Percentiles rank a stretch among this genome's conserved stretches.
Evolutionary conservation across 2,113 vertebrate species (phyloP).

Genomic region (Pelmatolapia mariae): DNA sequence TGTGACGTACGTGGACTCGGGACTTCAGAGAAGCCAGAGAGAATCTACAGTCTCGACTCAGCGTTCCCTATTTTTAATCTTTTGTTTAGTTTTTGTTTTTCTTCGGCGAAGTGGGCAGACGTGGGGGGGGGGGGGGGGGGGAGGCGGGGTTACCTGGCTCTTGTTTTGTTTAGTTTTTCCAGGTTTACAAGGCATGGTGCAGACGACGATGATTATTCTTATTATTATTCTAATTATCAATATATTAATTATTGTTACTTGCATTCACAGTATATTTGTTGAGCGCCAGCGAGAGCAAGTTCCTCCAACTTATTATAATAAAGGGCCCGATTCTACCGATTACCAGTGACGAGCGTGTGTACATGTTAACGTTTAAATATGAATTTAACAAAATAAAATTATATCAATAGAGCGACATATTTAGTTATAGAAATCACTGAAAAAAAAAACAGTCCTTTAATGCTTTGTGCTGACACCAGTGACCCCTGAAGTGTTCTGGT

Average conservation of each 20-base stretch:
- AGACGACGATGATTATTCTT: constrained; percentile 59
- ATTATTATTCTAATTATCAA: constrained; percentile 68
- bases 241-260: constrained; percentile 71
- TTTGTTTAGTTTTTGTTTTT: constrained; percentile 58
- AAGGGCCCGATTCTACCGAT: constrained; percentile 59
- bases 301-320: constrained; percentile 61
- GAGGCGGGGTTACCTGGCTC: constrained; percentile 65
- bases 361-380: constrained; percentile 65
- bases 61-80: constrained; percentile 44
- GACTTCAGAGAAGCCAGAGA: constrained; percentile 46
- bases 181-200: constrained; percentile 92
- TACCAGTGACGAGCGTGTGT: constrained; percentile 63
- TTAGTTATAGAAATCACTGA: constrained; percentile 63
- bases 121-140: not conserved
- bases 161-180: constrained; percentile 80
- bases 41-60: constrained; percentile 22
- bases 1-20: constrained; percentile 44
- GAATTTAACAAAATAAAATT: constrained; percentile 48
- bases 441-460: constrained; percentile 13
- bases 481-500: not conserved
- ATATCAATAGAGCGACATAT: constrained; percentile 68
- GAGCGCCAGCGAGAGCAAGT: constrained; percentile 66
- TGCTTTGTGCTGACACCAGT: constrained; percentile 22
- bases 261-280: constrained; percentile 77
- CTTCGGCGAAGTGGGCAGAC: constrained; percentile 63